Conservation (phyloP, 2,888 invertebrate genomes). For the Patella ulyssiponensis region DNA sequence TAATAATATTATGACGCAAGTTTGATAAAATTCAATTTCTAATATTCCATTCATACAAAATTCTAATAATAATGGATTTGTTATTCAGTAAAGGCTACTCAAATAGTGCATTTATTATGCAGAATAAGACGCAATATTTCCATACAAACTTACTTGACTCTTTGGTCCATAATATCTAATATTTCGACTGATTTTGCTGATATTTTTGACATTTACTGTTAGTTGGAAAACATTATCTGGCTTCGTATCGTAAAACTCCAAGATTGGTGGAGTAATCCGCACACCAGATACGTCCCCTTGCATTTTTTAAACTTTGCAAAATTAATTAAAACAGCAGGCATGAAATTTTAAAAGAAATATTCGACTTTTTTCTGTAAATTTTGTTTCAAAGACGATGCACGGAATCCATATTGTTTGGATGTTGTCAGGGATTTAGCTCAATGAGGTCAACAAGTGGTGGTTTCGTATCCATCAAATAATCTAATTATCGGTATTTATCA, state of each 20-base stretch:
- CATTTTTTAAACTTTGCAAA: conserved; percentile 45
- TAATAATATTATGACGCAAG: too few species aligned
- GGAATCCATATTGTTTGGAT: conserved; percentile 2
- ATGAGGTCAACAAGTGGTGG: too few species aligned
- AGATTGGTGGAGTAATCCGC: conserved; percentile 64
- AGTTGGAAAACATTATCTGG: conserved; percentile 56
- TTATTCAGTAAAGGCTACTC: too few species aligned
- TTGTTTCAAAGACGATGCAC: not conserved
- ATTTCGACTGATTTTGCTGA: conserved; percentile 65
- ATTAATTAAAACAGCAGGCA: not conserved
- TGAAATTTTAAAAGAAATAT: not conserved
- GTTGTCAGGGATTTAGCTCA: conserved; percentile 1
- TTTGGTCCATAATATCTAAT: conserved; percentile 70
- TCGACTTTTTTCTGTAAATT: conserved; percentile 8
- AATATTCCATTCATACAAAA: too few species aligned
- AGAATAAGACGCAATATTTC: not conserved
- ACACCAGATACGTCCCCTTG: conserved; percentile 67
- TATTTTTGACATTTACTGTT: conserved; percentile 68
- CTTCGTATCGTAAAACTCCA: conserved; percentile 67
- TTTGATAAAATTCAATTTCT: too few species aligned
- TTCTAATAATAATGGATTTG: too few species aligned
- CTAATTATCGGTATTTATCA: too few species aligned
- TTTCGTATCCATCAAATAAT: too few species aligned
- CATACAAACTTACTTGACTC: conserved; percentile 56
- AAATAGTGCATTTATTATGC: too few species aligned